A percentile compares a stretch with the other conserved stretches of the same genome.
Evolutionary conservation across 1,140 invertebrate species (phyloP).

Genomic region (Chionoecetes opilio): DNA sequence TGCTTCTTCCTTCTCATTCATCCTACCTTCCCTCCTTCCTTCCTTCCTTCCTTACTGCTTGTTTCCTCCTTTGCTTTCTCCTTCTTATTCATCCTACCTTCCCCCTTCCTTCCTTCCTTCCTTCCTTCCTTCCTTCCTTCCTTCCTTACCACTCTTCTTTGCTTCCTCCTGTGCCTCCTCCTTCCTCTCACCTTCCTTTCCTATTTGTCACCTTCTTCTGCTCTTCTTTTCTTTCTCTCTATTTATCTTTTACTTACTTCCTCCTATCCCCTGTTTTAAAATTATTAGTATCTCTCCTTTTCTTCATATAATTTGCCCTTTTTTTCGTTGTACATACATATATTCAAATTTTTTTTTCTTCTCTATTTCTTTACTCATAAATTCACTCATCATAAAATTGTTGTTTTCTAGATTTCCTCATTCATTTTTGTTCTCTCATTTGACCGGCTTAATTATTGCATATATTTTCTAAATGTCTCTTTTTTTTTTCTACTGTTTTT

Average conservation of each 20-base stretch:
- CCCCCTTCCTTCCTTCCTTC: not conserved
- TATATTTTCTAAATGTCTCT: not conserved
- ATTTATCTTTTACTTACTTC: too few species aligned
- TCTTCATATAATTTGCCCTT: too few species aligned
- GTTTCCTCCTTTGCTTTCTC: not conserved
- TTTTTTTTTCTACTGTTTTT: too few species aligned
- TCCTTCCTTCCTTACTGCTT: not conserved
- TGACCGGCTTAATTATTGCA: too few species aligned
- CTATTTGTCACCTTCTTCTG: not conserved
- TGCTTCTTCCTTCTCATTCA: not conserved
- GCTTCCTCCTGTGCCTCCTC: too few species aligned
- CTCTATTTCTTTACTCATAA: not conserved
- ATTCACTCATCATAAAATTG: not conserved
- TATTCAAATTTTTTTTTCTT: not conserved
- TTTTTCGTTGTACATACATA: too few species aligned
- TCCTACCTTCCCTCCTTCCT: not conserved
- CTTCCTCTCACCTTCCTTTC: too few species aligned
- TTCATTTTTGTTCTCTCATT: not conserved
- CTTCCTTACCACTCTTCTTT: not conserved
- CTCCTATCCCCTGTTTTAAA: too few species aligned
- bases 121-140: not conserved
- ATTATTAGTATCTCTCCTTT: too few species aligned
- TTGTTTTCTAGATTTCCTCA: not conserved
- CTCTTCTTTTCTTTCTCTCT: too few species aligned
- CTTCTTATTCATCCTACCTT: not conserved